Evolutionary conservation across 1,140 invertebrate genomes (phyloP), one percentile per base, ranked within the genome.

Genomic region (Marisa cornuarietis): DNA sequence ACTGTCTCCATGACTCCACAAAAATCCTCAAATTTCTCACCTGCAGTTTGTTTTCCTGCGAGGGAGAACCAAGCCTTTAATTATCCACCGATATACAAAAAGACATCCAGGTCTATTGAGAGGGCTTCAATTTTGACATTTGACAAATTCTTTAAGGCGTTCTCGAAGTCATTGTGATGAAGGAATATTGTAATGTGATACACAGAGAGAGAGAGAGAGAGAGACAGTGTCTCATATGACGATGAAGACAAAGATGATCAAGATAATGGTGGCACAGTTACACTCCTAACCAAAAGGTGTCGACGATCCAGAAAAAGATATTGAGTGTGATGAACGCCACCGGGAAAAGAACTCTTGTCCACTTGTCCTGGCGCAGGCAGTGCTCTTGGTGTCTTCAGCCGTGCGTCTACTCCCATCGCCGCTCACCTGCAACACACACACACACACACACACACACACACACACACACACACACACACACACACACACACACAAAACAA

Each of bases 311-410:
- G 76, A 83, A 83, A 3, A 81, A 49, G 26, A 83, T 65, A 68
- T 77, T 82, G 76, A 85, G 84, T 22, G 81, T 18, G 31, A 79
- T 16, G 74, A 85, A 85, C n/a, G 66, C 42, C 5, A 81, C 22
- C 16, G 84, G 83, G 71, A 85, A 85, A 4, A 79, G 68, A 61
- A 85, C 58, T 72, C 68, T 83, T 81, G 73, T 85, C 84, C 42
- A 85, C 80, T 54, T 42, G 84, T 83, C 24, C 22, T 76, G 66
- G 52, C 26, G n/a, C 68, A 26, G 14, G 75, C 49, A 13, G 68
- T 42, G 9, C 5, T 11, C 2, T 61, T 49, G 8, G 26, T 22
- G 42, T 62, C 76, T 49, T 65, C 18, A 13, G 51, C 26, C 13
- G 66, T 71, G 16, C 73, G 69, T 11, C 75, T 76, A 54, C 58